Evolutionary conservation across 2,888 invertebrate genomes (phyloP), one percentile per base, ranked within the genome.

Genomic region (Carabus problematicus): DNA sequence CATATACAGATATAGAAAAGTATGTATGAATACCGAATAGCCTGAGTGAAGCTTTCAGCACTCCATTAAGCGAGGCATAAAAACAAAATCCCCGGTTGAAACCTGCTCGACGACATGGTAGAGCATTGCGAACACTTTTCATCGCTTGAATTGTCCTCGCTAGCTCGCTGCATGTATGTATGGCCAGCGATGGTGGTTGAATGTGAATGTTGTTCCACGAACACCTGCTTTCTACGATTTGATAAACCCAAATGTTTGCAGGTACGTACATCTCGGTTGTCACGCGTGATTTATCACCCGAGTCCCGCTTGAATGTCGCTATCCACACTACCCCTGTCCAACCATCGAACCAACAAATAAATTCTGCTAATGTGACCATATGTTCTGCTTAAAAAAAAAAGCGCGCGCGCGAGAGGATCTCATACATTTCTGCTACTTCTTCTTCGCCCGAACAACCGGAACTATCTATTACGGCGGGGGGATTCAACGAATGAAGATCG

Each of bases 351-450:
- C 56, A 40, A 56, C 56, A 56, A 40, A 56, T 56, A 56, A 56
- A 56, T 56, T 56, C 40, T 40, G 56, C 7, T 56, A 56, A 56
- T 56, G 56, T 39, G 56, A 56, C 56, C 39, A 39, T 56, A 56
- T 12, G 56, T 56, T 56, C 39, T 56, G 19, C 18, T 56, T 29
- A 56, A 56, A 56, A 56, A n/a, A 56, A 52, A 52, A 52, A 16
- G 12, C 47, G 12, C 7, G 47, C 12, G 12, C 16, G 16, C 11
- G 47, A 9, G 47, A 12, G 43, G n/a, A 43, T 11, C 12, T 43
- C n/a, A n/a, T n/a, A n/a, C 47, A n/a, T 11, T 47, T 8, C 47
- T 12, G 47, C 11, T 47, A 47, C 16, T 47, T 11, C 16, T 14
- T 47, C 47, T 7, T 7, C 8, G 47, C 9, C 3, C 11, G n/a